Percentiles rank a stretch among this genome's conserved stretches.
Evolutionary conservation across 1,140 invertebrate species (phyloP).

Genomic region (Formica selysi): DNA sequence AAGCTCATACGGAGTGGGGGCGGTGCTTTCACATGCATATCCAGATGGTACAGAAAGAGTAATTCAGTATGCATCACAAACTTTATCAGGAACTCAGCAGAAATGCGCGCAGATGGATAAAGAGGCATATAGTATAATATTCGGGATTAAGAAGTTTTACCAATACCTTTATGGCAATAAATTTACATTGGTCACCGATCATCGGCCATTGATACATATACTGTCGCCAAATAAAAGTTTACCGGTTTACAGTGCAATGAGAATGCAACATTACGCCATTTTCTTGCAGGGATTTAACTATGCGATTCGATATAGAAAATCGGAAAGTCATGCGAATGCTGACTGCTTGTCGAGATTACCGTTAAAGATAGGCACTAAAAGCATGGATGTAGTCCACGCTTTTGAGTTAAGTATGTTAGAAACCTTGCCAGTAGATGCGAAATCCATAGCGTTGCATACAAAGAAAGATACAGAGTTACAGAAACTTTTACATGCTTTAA

Average conservation of each 20-base stretch:
- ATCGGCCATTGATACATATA: constrained; percentile 84
- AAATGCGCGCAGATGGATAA: constrained; percentile 82
- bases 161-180: constrained; percentile 75
- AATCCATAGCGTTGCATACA: not conserved
- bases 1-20: too few relatives aligned
- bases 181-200: constrained; percentile 86
- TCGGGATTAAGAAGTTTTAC: constrained; percentile 10
- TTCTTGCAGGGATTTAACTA: constrained; percentile 72
- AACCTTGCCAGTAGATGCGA: not conserved
- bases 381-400: not conserved
- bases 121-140: constrained; percentile 83
- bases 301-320: constrained; percentile 69
- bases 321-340: not conserved
- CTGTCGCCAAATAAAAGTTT: constrained; percentile 80
- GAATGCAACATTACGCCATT: constrained; percentile 77
- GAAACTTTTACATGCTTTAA: too few relatives aligned
- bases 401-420: not conserved
- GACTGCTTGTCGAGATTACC: not conserved
- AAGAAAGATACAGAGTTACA: not conserved
- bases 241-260: constrained; percentile 77
- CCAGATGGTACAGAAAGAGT: too few relatives aligned
- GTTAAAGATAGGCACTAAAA: not conserved
- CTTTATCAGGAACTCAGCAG: not conserved
- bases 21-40: too few relatives aligned
- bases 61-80: too few relatives aligned